phyloP scores from a whole-genome alignment of 2,113 vertebrate species.

The Boleophthalmus pectinirostris region DNA sequence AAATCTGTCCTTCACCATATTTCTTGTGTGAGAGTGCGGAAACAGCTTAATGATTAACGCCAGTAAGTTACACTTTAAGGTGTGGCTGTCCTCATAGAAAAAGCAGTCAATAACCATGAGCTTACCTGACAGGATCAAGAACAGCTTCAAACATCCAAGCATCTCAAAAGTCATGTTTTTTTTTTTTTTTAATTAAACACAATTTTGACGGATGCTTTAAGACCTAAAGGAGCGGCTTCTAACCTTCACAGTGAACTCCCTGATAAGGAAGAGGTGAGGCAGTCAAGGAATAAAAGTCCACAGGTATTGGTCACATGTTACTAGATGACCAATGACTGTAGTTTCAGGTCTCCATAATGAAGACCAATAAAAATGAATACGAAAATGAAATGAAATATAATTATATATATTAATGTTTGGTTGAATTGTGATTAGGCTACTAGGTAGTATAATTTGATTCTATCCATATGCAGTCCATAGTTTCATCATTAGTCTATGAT shows the following conservation, averaged over 20 bases:
- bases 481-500: not conserved
- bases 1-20: not conserved
- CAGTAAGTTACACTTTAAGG: constrained; percentile 37
- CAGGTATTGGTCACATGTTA: constrained; percentile 56
- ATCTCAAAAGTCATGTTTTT: constrained; percentile 19
- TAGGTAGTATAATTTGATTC: no score
- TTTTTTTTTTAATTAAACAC: constrained; percentile 4
- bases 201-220: not conserved
- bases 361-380: not conserved
- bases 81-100: constrained; percentile 39
- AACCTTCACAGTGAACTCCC: constrained; percentile 51
- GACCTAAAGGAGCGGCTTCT: constrained; percentile 22
- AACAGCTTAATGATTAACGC: constrained; percentile 64
- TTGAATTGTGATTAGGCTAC: not conserved
- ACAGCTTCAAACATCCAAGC: constrained; percentile 31
- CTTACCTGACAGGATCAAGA: constrained; percentile 64
- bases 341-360: not conserved
- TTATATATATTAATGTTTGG: not conserved
- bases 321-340: constrained; percentile 51
- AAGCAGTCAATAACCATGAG: constrained; percentile 1
- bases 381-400: not conserved
- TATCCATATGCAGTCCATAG: no score
- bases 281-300: constrained; percentile 60
- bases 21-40: constrained; percentile 13
- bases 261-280: constrained; percentile 29